Base-by-base conservation (phyloP, 2,113 vertebrate genomes). In the Tenrec ecaudatus region DNA sequence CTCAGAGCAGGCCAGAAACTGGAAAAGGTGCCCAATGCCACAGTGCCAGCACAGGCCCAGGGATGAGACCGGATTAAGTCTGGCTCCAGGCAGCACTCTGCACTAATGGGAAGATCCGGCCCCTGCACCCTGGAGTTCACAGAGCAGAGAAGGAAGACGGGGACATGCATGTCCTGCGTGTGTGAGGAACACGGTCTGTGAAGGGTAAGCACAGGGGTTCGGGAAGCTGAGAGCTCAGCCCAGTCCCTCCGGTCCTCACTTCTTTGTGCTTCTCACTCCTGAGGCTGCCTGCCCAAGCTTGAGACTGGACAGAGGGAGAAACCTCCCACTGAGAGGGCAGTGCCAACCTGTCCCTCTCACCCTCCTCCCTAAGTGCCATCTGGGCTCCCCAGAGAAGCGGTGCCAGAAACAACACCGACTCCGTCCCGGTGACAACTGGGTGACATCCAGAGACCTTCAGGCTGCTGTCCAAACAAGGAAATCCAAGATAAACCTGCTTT, bases 391-490 rank as follows among this genome's bases (percentile, higher is more conserved):
- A 71, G 75, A 83, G 53, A 27, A 62, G 57, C 43, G 64, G 0
- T 4, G 47, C 20, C 71, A 4, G 10, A 89, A 64, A 22, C 38
- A 82, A 60, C 53, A 19, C 8, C 73, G 33, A 68, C 81, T 91
- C 43, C 53, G 82, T 62, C 36, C 77, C 68, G 23, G 1, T 75
- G 93, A 40, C 68, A 87, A 91, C 82, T 57, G 23, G 5, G 64
- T 79, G 69, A 90, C 57, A 79, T 36, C 78, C 85, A 75, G 88
- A 82, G 92, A 84, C 29, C 90, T 36, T 25, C 33, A 85, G 94
- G 88, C 90, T 64, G 40, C 78, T 68, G 68, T 93, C 95, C 93
- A 96, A 93, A 93, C 86, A 92, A 90, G 93, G 86, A 94, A 93
- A 93, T 83, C 64, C 92, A 86, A 95, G 94, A 95, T 91, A 94